Base-by-base conservation (phyloP, 2,888 invertebrate species). In the Dioctria rufipes region DNA sequence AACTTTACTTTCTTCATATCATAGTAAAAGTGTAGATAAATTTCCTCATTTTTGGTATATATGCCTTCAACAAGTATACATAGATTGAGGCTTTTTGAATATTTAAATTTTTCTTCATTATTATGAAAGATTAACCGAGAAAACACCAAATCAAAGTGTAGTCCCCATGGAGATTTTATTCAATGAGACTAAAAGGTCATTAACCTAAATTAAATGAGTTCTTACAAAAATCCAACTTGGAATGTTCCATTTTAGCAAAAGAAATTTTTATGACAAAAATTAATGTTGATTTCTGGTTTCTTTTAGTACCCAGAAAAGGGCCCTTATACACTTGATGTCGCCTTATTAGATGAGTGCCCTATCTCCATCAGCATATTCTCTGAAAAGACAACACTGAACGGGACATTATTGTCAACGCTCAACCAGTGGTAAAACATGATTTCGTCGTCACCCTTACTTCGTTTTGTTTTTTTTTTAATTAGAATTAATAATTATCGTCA, bases 221-320 rank as follows among this genome's bases (percentile, higher is more conserved):
- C 51, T 25, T 25, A 25, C 51, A 69, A 25, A 69, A 69, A 69
- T 69, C 51, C 49, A 51, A 69, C 25, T 25, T 39, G 69, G 5
- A n/a, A 69, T 51, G 69, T 37, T 69, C 37, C 69, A 69, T 69
- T 69, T 69, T 51, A 39, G 51, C 54, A 3, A 51, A 69, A 69
- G 25, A 69, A 69, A 51, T 69, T 51, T 69, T 25, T 43, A 43
- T 67, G 51, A 69, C 69, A 69, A 69, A 69, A 69, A 69, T 25
- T 69, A 69, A 69, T 69, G 69, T 13, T 51, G 69, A 69, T 69
- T 37, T 69, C 69, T 51, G 51, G 51, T 69, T 69, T 51, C 25
- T 25, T 39, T 25, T 69, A 51, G 39, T n/a, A 5, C 46, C 54
- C n/a, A 54, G 11, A 54, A 54, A n/a, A 11, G 54, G 54, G 8